These are phyloP conservation scores for Drosophila punjabiensis DNA, from an alignment of 1,140 invertebrate genomes.

Conservation along the genomic window DNA sequence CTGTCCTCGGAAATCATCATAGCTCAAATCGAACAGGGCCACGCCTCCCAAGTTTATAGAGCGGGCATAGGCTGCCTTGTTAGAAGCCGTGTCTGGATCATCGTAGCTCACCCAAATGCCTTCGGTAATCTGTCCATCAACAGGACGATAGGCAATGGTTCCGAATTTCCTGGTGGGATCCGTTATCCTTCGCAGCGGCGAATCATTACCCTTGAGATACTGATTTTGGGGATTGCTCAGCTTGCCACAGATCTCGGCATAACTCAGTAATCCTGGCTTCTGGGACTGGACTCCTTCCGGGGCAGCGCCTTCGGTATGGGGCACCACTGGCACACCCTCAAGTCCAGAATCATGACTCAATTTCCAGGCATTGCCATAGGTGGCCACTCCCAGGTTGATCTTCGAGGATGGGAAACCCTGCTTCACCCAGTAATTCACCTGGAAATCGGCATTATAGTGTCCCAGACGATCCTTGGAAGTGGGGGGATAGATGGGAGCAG, in stretches of 20 bases:
- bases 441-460: slow-evolving; percentile 89
- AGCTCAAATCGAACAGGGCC: slow-evolving; percentile 91
- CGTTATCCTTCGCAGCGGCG: slow-evolving; percentile 88
- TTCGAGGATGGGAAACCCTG: slow-evolving; percentile 90
- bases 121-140: slow-evolving; percentile 88
- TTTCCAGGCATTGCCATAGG: slow-evolving; percentile 94
- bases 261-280: slow-evolving; percentile 91
- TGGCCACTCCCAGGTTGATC: slow-evolving; percentile 93
- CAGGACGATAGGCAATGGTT: slow-evolving; percentile 90
- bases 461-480: slow-evolving; percentile 86
- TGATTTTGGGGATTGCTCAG: slow-evolving; percentile 88
- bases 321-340: slow-evolving; percentile 90
- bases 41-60: slow-evolving; percentile 92
- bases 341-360: slow-evolving; percentile 90
- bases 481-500: slow-evolving; percentile 89
- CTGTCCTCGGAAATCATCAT: slow-evolving; percentile 93
- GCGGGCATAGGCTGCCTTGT: slow-evolving; percentile 92
- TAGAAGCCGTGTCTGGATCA: slow-evolving; percentile 92
- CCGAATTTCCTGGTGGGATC: slow-evolving; percentile 92
- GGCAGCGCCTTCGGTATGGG: slow-evolving; percentile 89
- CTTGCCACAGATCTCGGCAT: slow-evolving; percentile 92
- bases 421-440: slow-evolving; percentile 88
- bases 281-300: slow-evolving; percentile 88
- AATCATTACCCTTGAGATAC: slow-evolving; percentile 87
- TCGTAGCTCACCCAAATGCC: slow-evolving; percentile 97